Evolutionary conservation across 1,140 invertebrate species (phyloP), one percentile per base, ranked within the genome.

Genomic region (Galleria mellonella): DNA sequence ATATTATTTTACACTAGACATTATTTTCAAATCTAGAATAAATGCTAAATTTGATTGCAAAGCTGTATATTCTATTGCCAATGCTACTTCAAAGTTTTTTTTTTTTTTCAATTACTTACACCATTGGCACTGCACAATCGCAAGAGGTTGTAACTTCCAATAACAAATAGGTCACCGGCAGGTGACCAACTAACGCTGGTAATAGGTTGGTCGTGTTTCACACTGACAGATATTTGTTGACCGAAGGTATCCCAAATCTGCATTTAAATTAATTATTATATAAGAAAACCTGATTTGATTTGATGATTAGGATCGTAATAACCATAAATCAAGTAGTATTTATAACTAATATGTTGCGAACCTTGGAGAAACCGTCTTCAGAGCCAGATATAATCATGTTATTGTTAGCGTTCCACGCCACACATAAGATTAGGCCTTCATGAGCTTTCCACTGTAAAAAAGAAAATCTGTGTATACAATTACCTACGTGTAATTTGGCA

Each of bases 301-400:
- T n/a, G n/a, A n/a, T n/a, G n/a, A n/a, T n/a, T n/a, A n/a, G n/a
- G n/a, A n/a, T n/a, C n/a, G n/a, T n/a, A n/a, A n/a, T n/a, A n/a
- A n/a, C n/a, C n/a, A n/a, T n/a, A n/a, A n/a, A n/a, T n/a, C n/a
- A n/a, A n/a, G n/a, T n/a, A n/a, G n/a, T n/a, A n/a, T n/a, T n/a
- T n/a, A n/a, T 23, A 23, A 23, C 2, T 23, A 23, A 3, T 23
- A 23, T 3, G 6, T 23, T 31, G 12, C 40, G 28, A 59, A 92
- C 91, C 89, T 98, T 97, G 51, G 97, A 99, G 56, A 92, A 91
- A 65, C 96, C 97, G 85, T 99, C 98, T 89, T 99, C 98, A 6
- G 92, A 95, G 1, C 97, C 97, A 15, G 97, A 97, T 13, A 98
- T 86, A 37, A 99, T 96, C 0, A 97, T 85, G 60, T 94, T 94